These are phyloP conservation scores for Scaptomyza polygonia DNA, from an alignment of 2,888 invertebrate genomes.

Conservation along the genomic window DNA sequence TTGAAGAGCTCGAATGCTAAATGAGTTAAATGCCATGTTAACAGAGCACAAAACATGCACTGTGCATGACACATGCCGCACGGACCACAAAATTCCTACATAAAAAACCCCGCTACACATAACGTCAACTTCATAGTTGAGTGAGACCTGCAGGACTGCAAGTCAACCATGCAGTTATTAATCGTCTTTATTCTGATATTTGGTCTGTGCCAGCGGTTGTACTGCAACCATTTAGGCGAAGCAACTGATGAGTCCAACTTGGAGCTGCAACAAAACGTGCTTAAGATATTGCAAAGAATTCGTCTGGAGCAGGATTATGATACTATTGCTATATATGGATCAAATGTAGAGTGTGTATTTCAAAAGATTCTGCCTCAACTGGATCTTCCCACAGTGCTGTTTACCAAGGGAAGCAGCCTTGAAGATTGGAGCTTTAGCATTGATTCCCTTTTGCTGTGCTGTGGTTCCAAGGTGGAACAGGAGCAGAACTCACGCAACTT, in stretches of 20 bases:
- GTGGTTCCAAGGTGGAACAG: conserved; percentile 31
- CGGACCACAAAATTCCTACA: neutral
- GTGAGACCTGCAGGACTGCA: conserved; percentile 19
- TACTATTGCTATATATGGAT: conserved; percentile 47
- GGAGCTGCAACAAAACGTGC: conserved; percentile 9
- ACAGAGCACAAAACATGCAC: neutral
- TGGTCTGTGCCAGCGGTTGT: conserved; percentile 1
- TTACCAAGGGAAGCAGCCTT: conserved; percentile 23
- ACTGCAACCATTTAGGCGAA: conserved; percentile 7
- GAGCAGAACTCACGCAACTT: conserved; percentile 31
- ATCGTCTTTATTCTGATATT: conserved; percentile 5
- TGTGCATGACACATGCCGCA: neutral
- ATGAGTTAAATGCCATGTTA: neutral
- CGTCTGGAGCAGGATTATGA: conserved; percentile 40
- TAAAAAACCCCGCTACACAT: conserved; percentile 1
- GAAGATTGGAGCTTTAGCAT: conserved; percentile 48
- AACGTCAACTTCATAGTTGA: conserved; percentile 32
- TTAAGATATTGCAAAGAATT: conserved; percentile 32
- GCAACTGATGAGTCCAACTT: neutral
- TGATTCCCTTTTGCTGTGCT: conserved; percentile 39
- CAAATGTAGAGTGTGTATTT: conserved; percentile 41
- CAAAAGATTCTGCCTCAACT: conserved; percentile 28
- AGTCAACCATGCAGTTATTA: conserved; percentile 19
- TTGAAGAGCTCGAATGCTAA: too few species aligned
- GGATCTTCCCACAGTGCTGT: conserved; percentile 34